phyloP scores from a whole-genome alignment of 2,888 invertebrate genomes.

The Ectropis crepuscularia region DNA sequence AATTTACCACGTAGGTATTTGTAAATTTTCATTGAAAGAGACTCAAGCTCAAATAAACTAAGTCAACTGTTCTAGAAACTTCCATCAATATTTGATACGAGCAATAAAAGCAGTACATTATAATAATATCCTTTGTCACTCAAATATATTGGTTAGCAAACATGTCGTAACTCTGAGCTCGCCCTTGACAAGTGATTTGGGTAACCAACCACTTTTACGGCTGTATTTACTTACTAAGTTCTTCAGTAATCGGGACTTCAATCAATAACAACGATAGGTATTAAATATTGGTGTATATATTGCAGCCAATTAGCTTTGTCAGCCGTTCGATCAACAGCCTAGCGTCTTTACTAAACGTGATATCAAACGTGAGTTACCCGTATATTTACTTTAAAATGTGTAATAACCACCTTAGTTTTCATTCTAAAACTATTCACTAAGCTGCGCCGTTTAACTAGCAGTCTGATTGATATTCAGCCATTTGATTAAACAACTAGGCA shows the following conservation, averaged over 20 bases:
- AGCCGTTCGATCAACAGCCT: too few relatives aligned
- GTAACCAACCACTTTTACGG: conserved; percentile 18
- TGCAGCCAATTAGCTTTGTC: too few relatives aligned
- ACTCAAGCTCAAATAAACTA: neutral
- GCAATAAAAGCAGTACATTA: conserved; percentile 25
- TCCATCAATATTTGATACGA: conserved; percentile 17
- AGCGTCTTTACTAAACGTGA: too few relatives aligned
- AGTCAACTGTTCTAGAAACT: neutral
- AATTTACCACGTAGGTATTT: too few relatives aligned
- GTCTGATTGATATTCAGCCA: too few relatives aligned
- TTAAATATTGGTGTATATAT: too few relatives aligned
- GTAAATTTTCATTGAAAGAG: neutral
- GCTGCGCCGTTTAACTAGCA: too few relatives aligned
- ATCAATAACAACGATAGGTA: neutral
- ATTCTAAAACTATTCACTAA: too few relatives aligned
- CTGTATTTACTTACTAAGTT: conserved; percentile 13
- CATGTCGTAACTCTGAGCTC: conserved; percentile 23
- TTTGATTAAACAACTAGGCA: too few relatives aligned
- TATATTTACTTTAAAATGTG: too few relatives aligned
- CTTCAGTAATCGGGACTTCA: conserved; percentile 2
- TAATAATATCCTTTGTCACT: conserved; percentile 29
- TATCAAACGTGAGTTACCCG: too few relatives aligned
- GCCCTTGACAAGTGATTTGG: conserved; percentile 19
- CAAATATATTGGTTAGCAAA: conserved; percentile 29
- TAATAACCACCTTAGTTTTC: too few relatives aligned